Conservation (phyloP, 2,797 vertebrate species). For the Menidia menidia region DNA sequence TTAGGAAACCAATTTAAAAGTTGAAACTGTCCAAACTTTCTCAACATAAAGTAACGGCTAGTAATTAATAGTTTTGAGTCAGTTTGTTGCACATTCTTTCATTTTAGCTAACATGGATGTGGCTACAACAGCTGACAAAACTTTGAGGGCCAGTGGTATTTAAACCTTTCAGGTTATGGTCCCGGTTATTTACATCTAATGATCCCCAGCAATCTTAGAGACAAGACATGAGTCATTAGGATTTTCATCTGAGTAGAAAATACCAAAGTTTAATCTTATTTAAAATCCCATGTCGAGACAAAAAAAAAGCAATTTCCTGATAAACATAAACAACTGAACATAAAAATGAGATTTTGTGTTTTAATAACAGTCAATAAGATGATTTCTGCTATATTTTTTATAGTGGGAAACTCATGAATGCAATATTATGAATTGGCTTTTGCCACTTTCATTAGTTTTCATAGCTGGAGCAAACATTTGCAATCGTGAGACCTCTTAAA, state of each 20-base stretch:
- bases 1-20: too few species aligned
- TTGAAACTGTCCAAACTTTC: too few species aligned
- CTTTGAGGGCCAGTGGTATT: too few species aligned
- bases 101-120: too few species aligned
- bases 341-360: slow-evolving; percentile 17
- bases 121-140: too few species aligned
- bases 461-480: slow-evolving; percentile 11
- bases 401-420: not conserved
- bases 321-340: not conserved
- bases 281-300: not conserved
- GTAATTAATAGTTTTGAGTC: too few species aligned
- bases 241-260: not conserved
- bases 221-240: not conserved
- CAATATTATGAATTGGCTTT: slow-evolving; percentile 16
- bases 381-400: not conserved
- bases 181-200: not conserved
- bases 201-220: not conserved
- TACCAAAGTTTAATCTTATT: not conserved
- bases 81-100: too few species aligned
- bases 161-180: not conserved
- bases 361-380: slow-evolving; percentile 16
- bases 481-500: slow-evolving; percentile 15
- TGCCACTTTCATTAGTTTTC: slow-evolving; percentile 25
- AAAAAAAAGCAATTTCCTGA: slow-evolving; percentile 22
- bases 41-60: too few species aligned